Evolutionary conservation across 1,140 invertebrate species (phyloP).

Genomic region (Sesamia nonagrioides): DNA sequence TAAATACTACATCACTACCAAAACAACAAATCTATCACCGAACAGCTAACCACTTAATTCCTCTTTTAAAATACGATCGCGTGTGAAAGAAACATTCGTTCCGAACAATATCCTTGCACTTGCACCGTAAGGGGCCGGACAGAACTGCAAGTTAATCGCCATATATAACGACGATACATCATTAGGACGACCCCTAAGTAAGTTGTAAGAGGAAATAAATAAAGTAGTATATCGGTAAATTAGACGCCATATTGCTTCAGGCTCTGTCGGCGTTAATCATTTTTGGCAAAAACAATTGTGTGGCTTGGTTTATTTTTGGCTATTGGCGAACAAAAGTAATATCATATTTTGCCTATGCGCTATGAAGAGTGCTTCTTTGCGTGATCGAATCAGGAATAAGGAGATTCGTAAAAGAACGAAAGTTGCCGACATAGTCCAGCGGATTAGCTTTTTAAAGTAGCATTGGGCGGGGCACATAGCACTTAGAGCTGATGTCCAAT

Average conservation of each 20-base stretch:
- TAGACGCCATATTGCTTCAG: slow-evolving; percentile 55
- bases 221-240: slow-evolving; percentile 57
- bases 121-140: slow-evolving; percentile 66
- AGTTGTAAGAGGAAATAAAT: slow-evolving; percentile 60
- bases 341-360: too few relatives aligned
- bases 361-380: too few relatives aligned
- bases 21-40: slow-evolving; percentile 30
- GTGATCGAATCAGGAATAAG: too few relatives aligned
- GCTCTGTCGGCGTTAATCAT: slow-evolving; percentile 59
- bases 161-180: slow-evolving; percentile 71
- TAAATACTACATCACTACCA: slow-evolving; percentile 3
- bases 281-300: slow-evolving; percentile 29
- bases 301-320: slow-evolving; percentile 5
- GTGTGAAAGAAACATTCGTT: slow-evolving; percentile 73
- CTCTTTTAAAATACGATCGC: slow-evolving; percentile 73
- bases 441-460: too few relatives aligned
- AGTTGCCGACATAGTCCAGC: too few relatives aligned
- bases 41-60: slow-evolving; percentile 67
- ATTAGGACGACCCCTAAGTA: slow-evolving; percentile 64
- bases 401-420: too few relatives aligned
- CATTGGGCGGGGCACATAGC: too few relatives aligned
- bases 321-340: not conserved
- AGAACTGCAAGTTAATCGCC: slow-evolving; percentile 80
- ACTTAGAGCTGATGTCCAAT: too few relatives aligned
- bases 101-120: slow-evolving; percentile 66